A percentile compares a stretch with the other conserved stretches of the same genome.
Conservation (phyloP, 2,113 vertebrate species). For the Lota lota region DNA sequence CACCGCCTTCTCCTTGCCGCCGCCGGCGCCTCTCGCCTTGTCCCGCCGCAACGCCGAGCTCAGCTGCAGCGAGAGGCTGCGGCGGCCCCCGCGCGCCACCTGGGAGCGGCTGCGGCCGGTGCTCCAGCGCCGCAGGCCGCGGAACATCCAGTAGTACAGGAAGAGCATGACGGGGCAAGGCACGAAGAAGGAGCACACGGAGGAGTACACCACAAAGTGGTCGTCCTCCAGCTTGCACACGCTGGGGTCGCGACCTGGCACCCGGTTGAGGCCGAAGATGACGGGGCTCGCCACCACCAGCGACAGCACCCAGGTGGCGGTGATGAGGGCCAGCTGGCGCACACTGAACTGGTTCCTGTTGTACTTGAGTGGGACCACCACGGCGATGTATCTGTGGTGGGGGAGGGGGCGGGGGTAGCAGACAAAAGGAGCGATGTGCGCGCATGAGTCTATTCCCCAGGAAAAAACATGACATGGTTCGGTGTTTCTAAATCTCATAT, state of each 20-base stretch:
- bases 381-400: constrained; percentile 67
- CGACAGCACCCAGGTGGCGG: constrained; percentile 73
- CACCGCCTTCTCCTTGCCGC: constrained; percentile 41
- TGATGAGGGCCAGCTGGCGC: constrained; percentile 69
- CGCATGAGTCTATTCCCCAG: background rate
- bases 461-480: background rate
- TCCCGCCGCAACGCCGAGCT: constrained; percentile 38
- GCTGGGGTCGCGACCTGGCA: constrained; percentile 53
- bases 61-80: constrained; percentile 52
- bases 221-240: constrained; percentile 73
- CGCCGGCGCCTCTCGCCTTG: constrained; percentile 11
- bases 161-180: constrained; percentile 75
- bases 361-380: constrained; percentile 74
- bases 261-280: constrained; percentile 73
- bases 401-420: background rate
- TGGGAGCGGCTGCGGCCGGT: constrained; percentile 49
- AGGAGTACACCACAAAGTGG: constrained; percentile 75
- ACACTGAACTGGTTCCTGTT: constrained; percentile 76
- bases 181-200: constrained; percentile 75
- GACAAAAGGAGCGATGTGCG: no score
- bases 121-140: constrained; percentile 68
- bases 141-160: constrained; percentile 75
- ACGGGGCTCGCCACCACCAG: constrained; percentile 72
- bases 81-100: constrained; percentile 12
- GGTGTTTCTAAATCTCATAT: background rate